Percentiles rank a stretch among this genome's conserved stretches.
phyloP scores from a whole-genome alignment of 2,888 invertebrate species.

The Chrysopilus asiliformis region DNA sequence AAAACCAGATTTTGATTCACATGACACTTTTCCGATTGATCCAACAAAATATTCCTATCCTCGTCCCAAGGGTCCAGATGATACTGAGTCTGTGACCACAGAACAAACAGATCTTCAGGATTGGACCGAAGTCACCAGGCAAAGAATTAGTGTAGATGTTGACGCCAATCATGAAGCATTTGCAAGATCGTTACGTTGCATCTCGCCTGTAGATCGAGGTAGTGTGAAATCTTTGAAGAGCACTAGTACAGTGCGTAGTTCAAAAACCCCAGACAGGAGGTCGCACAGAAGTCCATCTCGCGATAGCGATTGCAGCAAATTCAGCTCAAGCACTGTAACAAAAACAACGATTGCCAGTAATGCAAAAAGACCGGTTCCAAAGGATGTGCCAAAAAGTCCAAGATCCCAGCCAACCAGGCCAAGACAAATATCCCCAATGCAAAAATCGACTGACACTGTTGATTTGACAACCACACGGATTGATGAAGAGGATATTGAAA shows the following conservation, averaged over 20 bases:
- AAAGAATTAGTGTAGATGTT: constrained; percentile 46
- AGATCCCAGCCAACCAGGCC: neutral
- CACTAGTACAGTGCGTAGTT: constrained; percentile 41
- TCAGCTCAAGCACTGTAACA: constrained; percentile 31
- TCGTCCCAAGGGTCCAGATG: neutral
- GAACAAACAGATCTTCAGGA: constrained; percentile 20
- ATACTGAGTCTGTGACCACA: constrained; percentile 11
- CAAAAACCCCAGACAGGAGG: constrained; percentile 37
- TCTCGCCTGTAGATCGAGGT: constrained; percentile 46
- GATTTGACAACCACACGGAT: constrained; percentile 7
- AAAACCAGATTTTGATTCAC: no score
- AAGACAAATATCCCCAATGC: constrained; percentile 1
- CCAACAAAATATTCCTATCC: no score
- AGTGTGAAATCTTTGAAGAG: constrained; percentile 36
- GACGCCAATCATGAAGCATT: constrained; percentile 66
- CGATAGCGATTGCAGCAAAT: constrained; percentile 32
- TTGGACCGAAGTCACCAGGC: constrained; percentile 34
- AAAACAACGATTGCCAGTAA: constrained; percentile 7
- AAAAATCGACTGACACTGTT: constrained; percentile 5
- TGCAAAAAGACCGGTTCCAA: neutral
- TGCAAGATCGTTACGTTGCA: constrained; percentile 55
- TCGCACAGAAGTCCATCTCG: constrained; percentile 29
- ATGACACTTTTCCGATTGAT: no score
- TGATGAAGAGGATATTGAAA: no score
- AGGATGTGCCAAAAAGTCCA: constrained; percentile 13